These are phyloP conservation scores for Maniola hyperantus DNA, from an alignment of 2,888 invertebrate genomes.

Conservation along the genomic window DNA sequence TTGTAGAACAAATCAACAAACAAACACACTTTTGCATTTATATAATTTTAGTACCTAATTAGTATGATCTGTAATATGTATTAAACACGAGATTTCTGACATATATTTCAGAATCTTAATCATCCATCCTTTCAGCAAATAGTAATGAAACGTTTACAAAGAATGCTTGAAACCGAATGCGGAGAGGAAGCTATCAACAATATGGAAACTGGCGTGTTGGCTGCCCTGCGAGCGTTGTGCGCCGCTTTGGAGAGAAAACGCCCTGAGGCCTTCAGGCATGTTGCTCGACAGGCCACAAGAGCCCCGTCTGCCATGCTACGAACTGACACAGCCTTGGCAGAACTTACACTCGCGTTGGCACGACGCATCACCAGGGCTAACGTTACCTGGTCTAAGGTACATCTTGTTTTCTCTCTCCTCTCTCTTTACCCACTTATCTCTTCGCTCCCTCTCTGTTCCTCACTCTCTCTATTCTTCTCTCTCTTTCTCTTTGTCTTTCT, in stretches of 20 bases:
- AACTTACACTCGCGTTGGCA: conserved; percentile 86
- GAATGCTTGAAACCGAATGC: conserved; percentile 79
- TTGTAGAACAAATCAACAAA: too few relatives aligned
- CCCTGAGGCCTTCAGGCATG: conserved; percentile 88
- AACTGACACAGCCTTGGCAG: conserved; percentile 83
- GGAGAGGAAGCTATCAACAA: conserved; percentile 79
- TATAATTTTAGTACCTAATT: too few relatives aligned
- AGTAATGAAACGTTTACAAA: conserved; percentile 72
- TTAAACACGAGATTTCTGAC: not conserved
- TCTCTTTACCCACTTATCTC: too few relatives aligned
- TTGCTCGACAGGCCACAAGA: conserved; percentile 87
- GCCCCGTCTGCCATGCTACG: conserved; percentile 82
- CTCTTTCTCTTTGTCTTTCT: too few relatives aligned
- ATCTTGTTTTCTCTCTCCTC: not conserved
- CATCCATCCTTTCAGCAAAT: conserved; percentile 58
- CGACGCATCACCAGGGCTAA: conserved; percentile 87
- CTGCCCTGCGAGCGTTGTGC: conserved; percentile 79
- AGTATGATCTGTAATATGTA: too few relatives aligned
- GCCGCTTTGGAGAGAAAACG: conserved; percentile 90
- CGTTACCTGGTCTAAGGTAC: conserved; percentile 91
- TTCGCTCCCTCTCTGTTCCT: too few relatives aligned
- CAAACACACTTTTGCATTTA: too few relatives aligned
- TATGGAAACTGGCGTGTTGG: conserved; percentile 71
- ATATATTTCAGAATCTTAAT: not conserved
- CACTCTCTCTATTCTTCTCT: too few relatives aligned